A percentile compares a stretch with the other conserved stretches of the same genome.
Evolutionary conservation across 2,797 vertebrate genomes (phyloP).

Genomic region (Alcedo quadribrachys): DNA sequence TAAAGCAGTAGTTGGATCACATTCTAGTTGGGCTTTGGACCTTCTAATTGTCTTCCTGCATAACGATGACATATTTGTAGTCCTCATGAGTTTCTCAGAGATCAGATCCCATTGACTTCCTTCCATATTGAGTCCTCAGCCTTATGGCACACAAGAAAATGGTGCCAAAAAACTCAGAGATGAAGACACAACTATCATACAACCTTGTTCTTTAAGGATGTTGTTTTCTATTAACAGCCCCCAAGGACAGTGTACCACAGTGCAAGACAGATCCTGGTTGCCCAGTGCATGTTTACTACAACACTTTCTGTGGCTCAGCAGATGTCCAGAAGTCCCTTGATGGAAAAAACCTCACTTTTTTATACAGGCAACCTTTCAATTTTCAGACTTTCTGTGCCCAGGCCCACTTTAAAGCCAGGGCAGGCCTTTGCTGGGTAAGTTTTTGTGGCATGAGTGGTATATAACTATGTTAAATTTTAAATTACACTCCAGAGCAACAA

Average conservation of each 20-base stretch:
- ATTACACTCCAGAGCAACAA: not conserved
- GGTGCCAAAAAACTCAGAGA: not conserved
- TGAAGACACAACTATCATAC: accelerated
- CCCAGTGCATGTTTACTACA: not conserved
- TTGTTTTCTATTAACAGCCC: not conserved
- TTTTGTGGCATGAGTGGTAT: not conserved
- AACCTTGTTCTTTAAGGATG: not conserved
- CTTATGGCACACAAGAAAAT: not conserved
- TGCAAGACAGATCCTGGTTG: not conserved
- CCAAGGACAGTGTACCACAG: not conserved
- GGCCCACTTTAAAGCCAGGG: not conserved
- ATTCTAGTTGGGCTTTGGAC: not conserved
- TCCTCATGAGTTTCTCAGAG: not conserved
- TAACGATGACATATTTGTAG: not conserved
- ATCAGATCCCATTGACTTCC: not conserved
- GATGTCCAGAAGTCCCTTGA: not conserved
- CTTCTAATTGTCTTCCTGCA: not conserved
- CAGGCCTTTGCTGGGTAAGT: not conserved
- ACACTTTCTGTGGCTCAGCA: not conserved
- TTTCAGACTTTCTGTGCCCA: not conserved
- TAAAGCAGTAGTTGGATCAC: not conserved
- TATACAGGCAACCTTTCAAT: not conserved
- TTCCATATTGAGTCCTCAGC: not conserved
- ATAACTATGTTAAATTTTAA: not conserved
- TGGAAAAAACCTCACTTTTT: not conserved